Percentiles rank a stretch among this genome's conserved stretches.
Evolutionary conservation across 2,797 vertebrate genomes (phyloP).

Genomic region (Malurus splendens): DNA sequence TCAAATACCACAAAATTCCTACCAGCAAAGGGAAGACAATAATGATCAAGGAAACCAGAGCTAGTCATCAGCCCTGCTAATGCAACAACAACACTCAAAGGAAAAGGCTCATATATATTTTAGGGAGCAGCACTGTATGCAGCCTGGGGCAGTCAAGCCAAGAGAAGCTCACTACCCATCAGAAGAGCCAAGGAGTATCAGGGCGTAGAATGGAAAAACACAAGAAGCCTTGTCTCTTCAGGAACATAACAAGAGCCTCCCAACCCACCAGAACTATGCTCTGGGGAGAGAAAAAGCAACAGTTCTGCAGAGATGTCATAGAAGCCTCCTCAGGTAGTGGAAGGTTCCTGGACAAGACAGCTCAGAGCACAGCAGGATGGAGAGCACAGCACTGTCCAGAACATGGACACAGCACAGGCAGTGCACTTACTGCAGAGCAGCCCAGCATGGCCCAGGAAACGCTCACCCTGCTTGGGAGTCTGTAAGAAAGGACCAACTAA

Average conservation of each 20-base stretch:
- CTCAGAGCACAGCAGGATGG: background rate
- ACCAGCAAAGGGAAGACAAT: background rate
- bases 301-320: background rate
- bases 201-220: background rate
- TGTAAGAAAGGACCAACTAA: background rate
- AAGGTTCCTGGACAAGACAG: background rate
- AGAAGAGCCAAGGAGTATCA: background rate
- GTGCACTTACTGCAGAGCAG: background rate
- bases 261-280: background rate
- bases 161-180: background rate
- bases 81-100: background rate
- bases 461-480: background rate
- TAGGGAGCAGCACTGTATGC: background rate
- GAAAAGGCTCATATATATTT: background rate
- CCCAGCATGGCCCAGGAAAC: background rate
- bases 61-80: background rate
- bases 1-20: constrained; percentile 92
- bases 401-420: rapidly evolving
- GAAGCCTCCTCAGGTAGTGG: background rate
- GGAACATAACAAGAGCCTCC: background rate
- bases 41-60: background rate
- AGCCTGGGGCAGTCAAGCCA: background rate
- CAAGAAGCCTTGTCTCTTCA: background rate
- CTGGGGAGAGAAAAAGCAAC: background rate
- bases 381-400: background rate